phyloP scores from a whole-genome alignment of 2,113 vertebrate genomes.

The Alaudala cheleensis region DNA sequence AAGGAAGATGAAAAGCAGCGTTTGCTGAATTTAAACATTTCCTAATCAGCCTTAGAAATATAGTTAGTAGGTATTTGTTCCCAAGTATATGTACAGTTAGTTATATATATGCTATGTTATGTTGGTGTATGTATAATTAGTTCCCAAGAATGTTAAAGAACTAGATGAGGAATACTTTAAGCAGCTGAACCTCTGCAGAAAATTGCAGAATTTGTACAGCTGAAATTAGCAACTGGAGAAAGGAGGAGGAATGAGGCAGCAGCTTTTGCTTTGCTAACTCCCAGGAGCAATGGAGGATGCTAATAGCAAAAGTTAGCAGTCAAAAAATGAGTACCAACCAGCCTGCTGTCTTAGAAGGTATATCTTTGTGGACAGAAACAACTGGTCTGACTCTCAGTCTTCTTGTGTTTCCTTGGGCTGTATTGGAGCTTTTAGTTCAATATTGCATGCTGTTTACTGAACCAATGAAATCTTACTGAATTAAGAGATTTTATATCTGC shows the following conservation, averaged over 20 bases:
- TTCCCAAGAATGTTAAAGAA: not conserved
- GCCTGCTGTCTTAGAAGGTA: not conserved
- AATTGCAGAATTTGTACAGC: not conserved
- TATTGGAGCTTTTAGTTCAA: not conserved
- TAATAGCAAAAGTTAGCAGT: not conserved
- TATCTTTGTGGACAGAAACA: not conserved
- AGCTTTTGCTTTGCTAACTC: not conserved
- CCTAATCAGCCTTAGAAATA: not conserved
- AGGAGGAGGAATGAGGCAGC: not conserved
- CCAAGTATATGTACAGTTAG: not conserved
- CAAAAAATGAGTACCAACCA: not conserved
- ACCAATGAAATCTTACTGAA: not conserved
- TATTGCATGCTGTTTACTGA: not conserved
- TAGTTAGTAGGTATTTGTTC: not conserved
- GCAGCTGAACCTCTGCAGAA: not conserved
- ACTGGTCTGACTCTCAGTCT: not conserved
- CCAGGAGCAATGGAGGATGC: not conserved
- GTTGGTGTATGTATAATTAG: not conserved
- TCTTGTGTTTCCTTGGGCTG: not conserved
- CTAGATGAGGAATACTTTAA: not conserved
- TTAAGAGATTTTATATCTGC: not conserved
- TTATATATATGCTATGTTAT: not conserved
- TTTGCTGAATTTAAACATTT: conserved; percentile 25
- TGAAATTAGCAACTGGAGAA: not conserved
- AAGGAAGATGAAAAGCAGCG: not conserved